Evolutionary conservation across 2,888 invertebrate species (phyloP).

Genomic region (Nebria salina): DNA sequence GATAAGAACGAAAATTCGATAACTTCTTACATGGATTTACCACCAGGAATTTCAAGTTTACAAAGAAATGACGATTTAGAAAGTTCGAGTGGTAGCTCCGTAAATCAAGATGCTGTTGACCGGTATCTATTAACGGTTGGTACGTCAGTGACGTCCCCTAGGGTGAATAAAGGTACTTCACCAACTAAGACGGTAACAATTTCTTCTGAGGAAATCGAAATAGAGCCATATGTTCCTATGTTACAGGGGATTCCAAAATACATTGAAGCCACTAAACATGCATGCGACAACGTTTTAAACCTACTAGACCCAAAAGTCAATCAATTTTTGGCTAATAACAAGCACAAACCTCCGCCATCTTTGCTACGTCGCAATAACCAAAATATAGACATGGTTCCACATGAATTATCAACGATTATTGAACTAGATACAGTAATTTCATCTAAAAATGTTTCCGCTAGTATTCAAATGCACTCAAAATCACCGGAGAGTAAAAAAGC

Average conservation of each 20-base stretch:
- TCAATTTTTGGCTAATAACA: constrained; percentile 45
- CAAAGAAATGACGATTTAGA: background rate
- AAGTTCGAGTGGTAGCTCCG: constrained; percentile 50
- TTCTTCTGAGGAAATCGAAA: constrained; percentile 46
- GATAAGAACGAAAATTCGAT: constrained; percentile 54
- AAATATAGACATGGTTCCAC: constrained; percentile 57
- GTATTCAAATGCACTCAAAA: background rate
- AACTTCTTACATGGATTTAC: constrained; percentile 57
- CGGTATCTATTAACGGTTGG: constrained; percentile 55
- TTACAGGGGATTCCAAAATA: constrained; percentile 60
- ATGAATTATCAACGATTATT: constrained; percentile 61
- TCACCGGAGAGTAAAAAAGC: constrained; percentile 22
- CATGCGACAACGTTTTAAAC: constrained; percentile 19
- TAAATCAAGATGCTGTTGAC: constrained; percentile 51
- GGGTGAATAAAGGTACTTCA: constrained; percentile 19
- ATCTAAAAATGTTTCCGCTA: constrained; percentile 49
- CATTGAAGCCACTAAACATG: constrained; percentile 50
- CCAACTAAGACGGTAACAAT: background rate
- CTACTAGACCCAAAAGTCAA: constrained; percentile 35
- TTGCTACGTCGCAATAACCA: constrained; percentile 56
- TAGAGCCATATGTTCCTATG: constrained; percentile 55
- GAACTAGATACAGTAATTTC: constrained; percentile 60
- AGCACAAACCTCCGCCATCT: constrained; percentile 58
- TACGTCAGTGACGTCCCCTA: constrained; percentile 49
- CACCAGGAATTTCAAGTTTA: constrained; percentile 48